A percentile compares a stretch with the other conserved stretches of the same genome.
phyloP scores from a whole-genome alignment of 2,888 invertebrate species.

The Pollenia labialis region DNA sequence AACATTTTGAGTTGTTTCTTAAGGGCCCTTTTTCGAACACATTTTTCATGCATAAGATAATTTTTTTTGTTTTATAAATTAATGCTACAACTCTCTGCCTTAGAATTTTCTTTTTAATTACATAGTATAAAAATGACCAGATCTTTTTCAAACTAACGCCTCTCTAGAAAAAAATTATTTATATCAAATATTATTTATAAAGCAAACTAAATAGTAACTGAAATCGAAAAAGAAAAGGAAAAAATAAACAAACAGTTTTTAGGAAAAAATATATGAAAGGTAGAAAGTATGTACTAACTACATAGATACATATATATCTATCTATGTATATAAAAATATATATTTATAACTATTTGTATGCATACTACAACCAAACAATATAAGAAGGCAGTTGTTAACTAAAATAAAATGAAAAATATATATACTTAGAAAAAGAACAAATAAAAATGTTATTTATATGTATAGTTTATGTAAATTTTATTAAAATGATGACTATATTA shows the following conservation, averaged over 20 bases:
- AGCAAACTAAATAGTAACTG: slow-evolving; percentile 15
- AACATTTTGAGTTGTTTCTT: too few relatives aligned
- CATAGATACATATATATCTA: slow-evolving; percentile 5
- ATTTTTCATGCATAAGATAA: too few relatives aligned
- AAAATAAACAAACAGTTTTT: not conserved
- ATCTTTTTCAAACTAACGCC: not conserved
- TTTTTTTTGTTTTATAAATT: too few relatives aligned
- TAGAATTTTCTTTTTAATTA: not conserved
- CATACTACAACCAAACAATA: slow-evolving; percentile 13
- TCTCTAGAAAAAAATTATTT: too few relatives aligned
- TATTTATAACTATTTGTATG: slow-evolving; percentile 45
- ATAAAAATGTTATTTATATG: slow-evolving; percentile 36
- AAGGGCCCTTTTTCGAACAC: too few relatives aligned
- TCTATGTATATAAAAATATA: slow-evolving; percentile 36
- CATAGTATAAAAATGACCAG: slow-evolving; percentile 2
- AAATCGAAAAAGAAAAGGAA: not conserved
- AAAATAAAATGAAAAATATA: slow-evolving; percentile 9
- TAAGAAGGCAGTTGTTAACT: slow-evolving; percentile 39
- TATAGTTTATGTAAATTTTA: slow-evolving; percentile 54
- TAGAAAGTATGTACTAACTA: slow-evolving; percentile 5
- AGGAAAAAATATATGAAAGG: slow-evolving; percentile 14
- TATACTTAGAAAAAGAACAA: not conserved
- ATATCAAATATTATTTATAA: too few relatives aligned
- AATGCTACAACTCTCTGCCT: slow-evolving; percentile 8
- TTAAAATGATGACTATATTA: slow-evolving; percentile 8